Evolutionary conservation across 1,140 invertebrate genomes (phyloP).

Genomic region (Drosophila grimshawi): DNA sequence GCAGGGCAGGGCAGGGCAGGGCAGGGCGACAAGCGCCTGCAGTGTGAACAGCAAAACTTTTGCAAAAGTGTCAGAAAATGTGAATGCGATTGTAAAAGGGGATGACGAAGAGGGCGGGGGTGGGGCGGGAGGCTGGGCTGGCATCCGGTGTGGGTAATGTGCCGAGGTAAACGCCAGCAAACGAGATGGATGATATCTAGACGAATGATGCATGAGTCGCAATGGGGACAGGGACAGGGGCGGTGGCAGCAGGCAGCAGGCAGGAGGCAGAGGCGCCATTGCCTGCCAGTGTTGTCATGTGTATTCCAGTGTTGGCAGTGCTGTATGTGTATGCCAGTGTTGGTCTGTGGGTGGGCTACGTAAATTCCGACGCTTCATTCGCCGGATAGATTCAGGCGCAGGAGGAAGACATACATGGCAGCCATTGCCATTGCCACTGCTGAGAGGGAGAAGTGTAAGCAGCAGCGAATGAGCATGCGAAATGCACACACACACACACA

Average conservation of each 20-base stretch:
- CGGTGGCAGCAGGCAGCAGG: too few species aligned
- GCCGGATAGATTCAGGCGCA: slow-evolving; percentile 53
- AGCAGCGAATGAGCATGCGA: slow-evolving; percentile 73
- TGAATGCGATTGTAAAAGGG: slow-evolving; percentile 49
- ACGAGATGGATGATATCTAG: slow-evolving; percentile 81
- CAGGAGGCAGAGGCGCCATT: slow-evolving; percentile 5
- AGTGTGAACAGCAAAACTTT: slow-evolving; percentile 67
- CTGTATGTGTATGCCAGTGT: background rate
- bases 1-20: background rate
- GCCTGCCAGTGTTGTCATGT: slow-evolving; percentile 16
- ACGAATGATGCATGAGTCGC: slow-evolving; percentile 82
- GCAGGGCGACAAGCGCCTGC: slow-evolving; percentile 52
- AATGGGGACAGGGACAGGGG: slow-evolving; percentile 42
- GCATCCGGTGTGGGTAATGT: slow-evolving; percentile 64
- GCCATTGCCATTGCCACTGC: slow-evolving; percentile 21
- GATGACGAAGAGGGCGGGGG: background rate
- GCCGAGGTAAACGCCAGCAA: slow-evolving; percentile 71
- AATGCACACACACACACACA: slow-evolving; percentile 46
- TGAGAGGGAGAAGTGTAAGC: slow-evolving; percentile 68
- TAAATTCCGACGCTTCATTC: slow-evolving; percentile 73
- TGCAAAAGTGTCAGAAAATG: slow-evolving; percentile 69
- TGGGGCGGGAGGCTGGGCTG: slow-evolving; percentile 16
- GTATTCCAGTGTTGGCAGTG: slow-evolving; percentile 21
- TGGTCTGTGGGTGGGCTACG: slow-evolving; percentile 25
- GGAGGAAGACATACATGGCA: slow-evolving; percentile 52